Conservation (phyloP, 2,888 invertebrate species). For the Chirona hameri region DNA sequence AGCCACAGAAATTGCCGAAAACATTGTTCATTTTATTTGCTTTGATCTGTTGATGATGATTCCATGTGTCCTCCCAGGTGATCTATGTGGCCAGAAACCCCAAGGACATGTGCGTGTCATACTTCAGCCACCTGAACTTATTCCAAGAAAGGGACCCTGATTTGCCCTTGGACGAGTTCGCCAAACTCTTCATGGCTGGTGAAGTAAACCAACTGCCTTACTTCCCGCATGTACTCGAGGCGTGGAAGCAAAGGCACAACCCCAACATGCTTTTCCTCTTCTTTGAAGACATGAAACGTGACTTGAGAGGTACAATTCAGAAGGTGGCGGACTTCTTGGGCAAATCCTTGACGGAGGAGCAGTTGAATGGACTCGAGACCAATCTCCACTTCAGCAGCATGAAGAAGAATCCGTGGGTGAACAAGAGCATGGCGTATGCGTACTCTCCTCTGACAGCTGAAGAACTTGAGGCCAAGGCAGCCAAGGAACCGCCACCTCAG, state of each 20-base stretch:
- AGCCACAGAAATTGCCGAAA: too few species aligned
- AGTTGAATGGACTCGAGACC: slow-evolving; percentile 30
- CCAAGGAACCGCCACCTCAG: too few species aligned
- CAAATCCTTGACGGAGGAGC: slow-evolving; percentile 33
- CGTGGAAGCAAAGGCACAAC: slow-evolving; percentile 44
- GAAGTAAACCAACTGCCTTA: slow-evolving; percentile 48
- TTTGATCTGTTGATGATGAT: too few species aligned
- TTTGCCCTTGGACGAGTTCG: slow-evolving; percentile 45
- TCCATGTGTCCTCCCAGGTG: too few species aligned
- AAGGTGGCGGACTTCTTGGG: slow-evolving; percentile 41
- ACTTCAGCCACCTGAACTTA: slow-evolving; percentile 45
- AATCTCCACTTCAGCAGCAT: slow-evolving; percentile 36
- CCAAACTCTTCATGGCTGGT: slow-evolving; percentile 47
- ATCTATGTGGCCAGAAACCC: slow-evolving; percentile 51
- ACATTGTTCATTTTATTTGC: too few species aligned
- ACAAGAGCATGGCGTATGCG: slow-evolving; percentile 27
- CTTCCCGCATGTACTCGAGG: slow-evolving; percentile 47
- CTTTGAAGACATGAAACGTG: slow-evolving; percentile 48
- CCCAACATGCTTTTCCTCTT: slow-evolving; percentile 46
- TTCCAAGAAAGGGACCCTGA: neutral
- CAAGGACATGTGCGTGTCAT: slow-evolving; percentile 50
- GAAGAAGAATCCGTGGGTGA: slow-evolving; percentile 37
- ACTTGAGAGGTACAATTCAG: slow-evolving; percentile 38
- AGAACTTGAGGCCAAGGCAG: neutral
- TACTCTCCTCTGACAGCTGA: neutral